Evolutionary conservation across 2,797 vertebrate species (phyloP).

Genomic region (Nyctibius grandis): DNA sequence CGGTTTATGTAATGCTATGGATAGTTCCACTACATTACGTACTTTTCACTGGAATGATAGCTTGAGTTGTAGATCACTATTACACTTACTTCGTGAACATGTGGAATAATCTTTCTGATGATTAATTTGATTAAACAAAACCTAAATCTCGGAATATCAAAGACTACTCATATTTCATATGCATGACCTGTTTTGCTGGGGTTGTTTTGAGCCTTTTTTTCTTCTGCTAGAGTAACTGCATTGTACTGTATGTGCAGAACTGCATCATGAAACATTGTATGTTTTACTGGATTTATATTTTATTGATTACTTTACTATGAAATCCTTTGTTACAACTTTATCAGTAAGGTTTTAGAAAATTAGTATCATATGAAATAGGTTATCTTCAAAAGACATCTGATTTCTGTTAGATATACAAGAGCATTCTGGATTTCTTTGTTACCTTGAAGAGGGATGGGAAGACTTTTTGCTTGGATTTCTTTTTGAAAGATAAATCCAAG

Average conservation of each 20-base stretch:
- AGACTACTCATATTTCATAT: background rate
- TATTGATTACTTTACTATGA: background rate
- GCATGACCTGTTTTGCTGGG: background rate
- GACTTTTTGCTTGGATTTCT: background rate
- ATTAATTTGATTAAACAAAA: background rate
- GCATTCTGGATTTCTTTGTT: background rate
- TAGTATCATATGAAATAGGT: background rate
- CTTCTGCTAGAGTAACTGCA: background rate
- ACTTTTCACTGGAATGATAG: background rate
- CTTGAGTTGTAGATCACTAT: background rate
- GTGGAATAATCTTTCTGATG: background rate
- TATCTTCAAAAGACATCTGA: background rate
- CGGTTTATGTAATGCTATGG: background rate
- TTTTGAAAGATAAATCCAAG: background rate
- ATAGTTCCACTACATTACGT: background rate
- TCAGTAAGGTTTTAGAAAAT: background rate
- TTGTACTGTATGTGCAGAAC: background rate
- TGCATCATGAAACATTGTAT: background rate
- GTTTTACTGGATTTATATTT: background rate
- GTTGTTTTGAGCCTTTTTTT: background rate
- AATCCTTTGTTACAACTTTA: background rate
- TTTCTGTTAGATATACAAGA: background rate
- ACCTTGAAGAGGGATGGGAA: background rate
- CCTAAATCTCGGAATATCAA: background rate
- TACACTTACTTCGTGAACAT: accelerated